phyloP scores from a whole-genome alignment of 2,113 vertebrate genomes.

The Menidia beryllina region DNA sequence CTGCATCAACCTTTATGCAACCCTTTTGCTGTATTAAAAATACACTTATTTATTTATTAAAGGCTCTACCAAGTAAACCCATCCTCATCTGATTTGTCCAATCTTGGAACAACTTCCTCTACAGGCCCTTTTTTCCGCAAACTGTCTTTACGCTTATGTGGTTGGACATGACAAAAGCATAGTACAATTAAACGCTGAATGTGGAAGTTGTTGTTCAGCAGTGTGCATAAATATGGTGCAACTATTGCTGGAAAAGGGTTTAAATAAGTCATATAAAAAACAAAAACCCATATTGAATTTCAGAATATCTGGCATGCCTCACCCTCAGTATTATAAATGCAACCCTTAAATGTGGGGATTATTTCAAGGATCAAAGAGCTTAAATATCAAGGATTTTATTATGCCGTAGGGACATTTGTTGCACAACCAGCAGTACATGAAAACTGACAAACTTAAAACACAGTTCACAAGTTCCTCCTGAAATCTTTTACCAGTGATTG shows the following conservation, averaged over 20 bases:
- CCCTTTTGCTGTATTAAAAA: neutral
- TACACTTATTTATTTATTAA: neutral
- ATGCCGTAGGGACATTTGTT: no score
- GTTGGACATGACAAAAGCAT: no score
- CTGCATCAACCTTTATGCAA: slow-evolving; percentile 1
- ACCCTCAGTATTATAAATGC: neutral
- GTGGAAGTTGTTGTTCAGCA: neutral
- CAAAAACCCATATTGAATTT: neutral
- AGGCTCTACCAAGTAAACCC: neutral
- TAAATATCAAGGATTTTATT: no score
- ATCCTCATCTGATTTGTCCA: neutral
- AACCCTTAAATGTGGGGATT: neutral
- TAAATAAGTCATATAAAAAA: neutral
- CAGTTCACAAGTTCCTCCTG: no score
- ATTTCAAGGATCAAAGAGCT: no score
- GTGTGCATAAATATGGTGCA: neutral
- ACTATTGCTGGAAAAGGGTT: neutral
- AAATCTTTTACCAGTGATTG: no score
- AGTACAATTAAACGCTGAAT: neutral
- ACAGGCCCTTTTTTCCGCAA: neutral
- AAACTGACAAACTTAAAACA: no score
- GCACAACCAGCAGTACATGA: no score
- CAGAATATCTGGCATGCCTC: neutral
- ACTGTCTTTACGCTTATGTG: neutral
- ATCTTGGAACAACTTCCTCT: neutral